phyloP scores from a whole-genome alignment of 1,140 invertebrate genomes.

The Ceratina calcarata region DNA sequence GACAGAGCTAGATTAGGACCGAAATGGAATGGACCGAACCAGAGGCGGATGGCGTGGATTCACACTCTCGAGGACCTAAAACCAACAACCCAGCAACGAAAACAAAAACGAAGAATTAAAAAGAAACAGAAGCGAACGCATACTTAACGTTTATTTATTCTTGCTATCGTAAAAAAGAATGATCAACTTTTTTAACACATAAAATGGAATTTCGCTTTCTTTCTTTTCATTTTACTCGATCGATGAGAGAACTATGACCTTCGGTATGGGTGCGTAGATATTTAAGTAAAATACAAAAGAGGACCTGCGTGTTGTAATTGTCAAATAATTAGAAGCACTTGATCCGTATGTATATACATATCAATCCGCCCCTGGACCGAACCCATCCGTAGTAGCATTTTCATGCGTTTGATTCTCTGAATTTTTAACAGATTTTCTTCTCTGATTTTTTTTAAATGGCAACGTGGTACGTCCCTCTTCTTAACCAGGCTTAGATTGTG shows the following conservation, averaged over 20 bases:
- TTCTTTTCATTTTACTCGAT: slow-evolving; percentile 17
- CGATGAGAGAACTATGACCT: slow-evolving; percentile 38
- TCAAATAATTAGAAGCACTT: slow-evolving; percentile 39
- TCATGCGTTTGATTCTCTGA: slow-evolving; percentile 37
- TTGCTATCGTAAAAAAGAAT: slow-evolving; percentile 30
- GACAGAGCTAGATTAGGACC: slow-evolving; percentile 10
- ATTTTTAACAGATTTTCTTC: slow-evolving; percentile 32
- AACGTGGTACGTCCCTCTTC: slow-evolving; percentile 4
- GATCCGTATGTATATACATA: slow-evolving; percentile 40
- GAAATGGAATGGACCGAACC: slow-evolving; percentile 36
- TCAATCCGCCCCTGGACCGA: slow-evolving; percentile 45
- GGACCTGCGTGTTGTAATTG: slow-evolving; percentile 11
- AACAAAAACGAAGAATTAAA: slow-evolving; percentile 4
- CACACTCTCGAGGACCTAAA: background rate
- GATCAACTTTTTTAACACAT: slow-evolving; percentile 29
- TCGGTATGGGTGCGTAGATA: slow-evolving; percentile 8
- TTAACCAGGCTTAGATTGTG: slow-evolving; percentile 54
- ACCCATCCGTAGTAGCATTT: slow-evolving; percentile 38
- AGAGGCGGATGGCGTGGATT: slow-evolving; percentile 34
- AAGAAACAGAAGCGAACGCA: slow-evolving; percentile 24
- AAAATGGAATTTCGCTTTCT: slow-evolving; percentile 24
- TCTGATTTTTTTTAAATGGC: slow-evolving; percentile 35
- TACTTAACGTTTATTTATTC: slow-evolving; percentile 40
- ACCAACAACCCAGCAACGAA: background rate
- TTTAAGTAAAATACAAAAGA: slow-evolving; percentile 57